Percentiles rank a stretch among this genome's conserved stretches.
Conservation (phyloP, 2,888 invertebrate genomes). For the Hololepta plana region DNA sequence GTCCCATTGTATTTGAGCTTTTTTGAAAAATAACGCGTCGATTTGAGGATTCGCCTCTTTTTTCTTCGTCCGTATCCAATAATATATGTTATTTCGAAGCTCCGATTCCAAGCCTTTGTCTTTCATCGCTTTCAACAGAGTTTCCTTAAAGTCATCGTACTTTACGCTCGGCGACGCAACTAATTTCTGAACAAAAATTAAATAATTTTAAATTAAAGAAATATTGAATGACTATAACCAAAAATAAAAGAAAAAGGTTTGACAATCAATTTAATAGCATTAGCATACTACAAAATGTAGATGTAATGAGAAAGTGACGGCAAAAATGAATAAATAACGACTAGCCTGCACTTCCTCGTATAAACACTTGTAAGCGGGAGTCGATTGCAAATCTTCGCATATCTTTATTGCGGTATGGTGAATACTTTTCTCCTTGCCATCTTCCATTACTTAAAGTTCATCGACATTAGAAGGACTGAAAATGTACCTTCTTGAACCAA, state of each 20-base stretch:
- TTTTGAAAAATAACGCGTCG: conserved; percentile 47
- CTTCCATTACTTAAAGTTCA: no score
- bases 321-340: no score
- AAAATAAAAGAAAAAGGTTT: not conserved
- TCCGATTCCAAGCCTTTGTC: conserved; percentile 65
- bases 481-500: no score
- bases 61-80: conserved; percentile 48
- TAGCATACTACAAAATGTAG: no score
- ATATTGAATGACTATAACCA: not conserved
- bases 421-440: conserved; percentile 37
- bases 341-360: conserved; percentile 61
- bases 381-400: conserved; percentile 59
- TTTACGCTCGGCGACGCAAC: conserved; percentile 53
- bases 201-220: conserved; percentile 6
- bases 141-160: conserved; percentile 59
- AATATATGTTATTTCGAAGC: conserved; percentile 67
- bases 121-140: conserved; percentile 57
- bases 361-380: conserved; percentile 57
- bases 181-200: conserved; percentile 43
- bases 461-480: no score
- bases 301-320: no score
- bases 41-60: no score
- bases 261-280: no score
- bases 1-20: conserved; percentile 85
- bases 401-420: conserved; percentile 61